These are phyloP conservation scores for Festucalex cinctus DNA, from an alignment of 2,113 vertebrate species.

Conservation along the genomic window DNA sequence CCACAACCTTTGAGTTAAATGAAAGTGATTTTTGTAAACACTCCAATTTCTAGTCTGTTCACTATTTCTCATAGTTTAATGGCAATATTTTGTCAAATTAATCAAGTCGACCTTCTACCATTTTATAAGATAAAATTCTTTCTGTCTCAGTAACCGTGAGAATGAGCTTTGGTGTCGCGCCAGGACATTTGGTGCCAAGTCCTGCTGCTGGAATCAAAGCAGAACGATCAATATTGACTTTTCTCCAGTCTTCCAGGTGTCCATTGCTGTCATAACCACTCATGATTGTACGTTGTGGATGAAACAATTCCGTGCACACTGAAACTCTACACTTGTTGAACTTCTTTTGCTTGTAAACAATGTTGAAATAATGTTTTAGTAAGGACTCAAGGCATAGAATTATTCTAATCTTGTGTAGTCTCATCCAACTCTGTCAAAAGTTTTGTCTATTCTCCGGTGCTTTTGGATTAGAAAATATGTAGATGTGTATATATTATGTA, in stretches of 20 bases:
- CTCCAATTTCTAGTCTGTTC: neutral
- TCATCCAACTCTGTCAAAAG: neutral
- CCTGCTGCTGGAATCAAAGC: neutral
- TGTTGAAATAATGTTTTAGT: neutral
- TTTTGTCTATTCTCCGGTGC: neutral
- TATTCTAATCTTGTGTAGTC: neutral
- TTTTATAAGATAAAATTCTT: neutral
- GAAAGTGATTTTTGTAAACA: neutral
- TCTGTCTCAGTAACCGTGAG: neutral
- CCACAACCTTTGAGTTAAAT: neutral
- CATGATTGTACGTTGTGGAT: neutral
- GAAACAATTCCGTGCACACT: constrained; percentile 2
- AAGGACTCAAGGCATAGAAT: neutral
- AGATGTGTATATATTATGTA: constrained; percentile 28
- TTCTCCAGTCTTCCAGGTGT: neutral
- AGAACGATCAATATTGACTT: neutral
- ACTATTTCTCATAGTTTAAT: neutral
- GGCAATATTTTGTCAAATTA: neutral
- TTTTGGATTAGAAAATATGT: neutral
- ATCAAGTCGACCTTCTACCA: neutral
- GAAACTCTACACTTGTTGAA: constrained; percentile 1
- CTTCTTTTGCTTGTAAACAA: constrained; percentile 9
- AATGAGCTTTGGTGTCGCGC: neutral
- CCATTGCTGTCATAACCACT: neutral
- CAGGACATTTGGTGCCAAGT: neutral